phyloP scores from a whole-genome alignment of 2,113 vertebrate genomes.

The Corythoichthys intestinalis region DNA sequence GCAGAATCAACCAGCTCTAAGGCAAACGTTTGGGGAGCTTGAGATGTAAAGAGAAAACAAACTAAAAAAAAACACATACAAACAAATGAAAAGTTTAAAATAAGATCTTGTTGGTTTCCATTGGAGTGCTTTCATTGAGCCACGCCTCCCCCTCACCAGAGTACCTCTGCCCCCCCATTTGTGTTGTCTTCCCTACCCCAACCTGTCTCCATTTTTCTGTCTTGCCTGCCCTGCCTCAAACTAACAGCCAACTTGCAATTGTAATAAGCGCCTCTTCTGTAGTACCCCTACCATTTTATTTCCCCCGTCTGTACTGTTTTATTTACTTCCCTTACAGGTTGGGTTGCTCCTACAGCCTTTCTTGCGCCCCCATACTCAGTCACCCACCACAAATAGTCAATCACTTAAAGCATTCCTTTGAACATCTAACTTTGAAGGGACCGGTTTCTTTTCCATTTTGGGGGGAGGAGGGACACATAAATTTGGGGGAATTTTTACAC shows the following conservation, averaged over 20 bases:
- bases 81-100: slow-evolving; percentile 78
- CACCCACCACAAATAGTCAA: slow-evolving; percentile 73
- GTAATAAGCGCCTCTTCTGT: slow-evolving; percentile 34
- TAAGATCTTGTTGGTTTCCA: slow-evolving; percentile 92
- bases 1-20: slow-evolving; percentile 86
- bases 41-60: slow-evolving; percentile 87
- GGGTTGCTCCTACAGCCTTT: slow-evolving; percentile 3
- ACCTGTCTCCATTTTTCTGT: background rate
- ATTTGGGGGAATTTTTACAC: slow-evolving; percentile 60
- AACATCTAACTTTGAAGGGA: slow-evolving; percentile 70
- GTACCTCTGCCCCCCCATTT: slow-evolving; percentile 43
- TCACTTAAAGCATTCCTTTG: slow-evolving; percentile 86
- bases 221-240: slow-evolving; percentile 51
- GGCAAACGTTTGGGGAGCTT: slow-evolving; percentile 93
- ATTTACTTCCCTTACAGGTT: slow-evolving; percentile 35
- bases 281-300: slow-evolving; percentile 27
- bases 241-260: slow-evolving; percentile 42
- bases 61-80: slow-evolving; percentile 71
- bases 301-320: slow-evolving; percentile 22
- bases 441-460: slow-evolving; percentile 44
- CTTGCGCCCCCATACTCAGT: slow-evolving; percentile 39
- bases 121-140: slow-evolving; percentile 99
- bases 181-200: background rate
- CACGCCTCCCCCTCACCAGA: slow-evolving; percentile 73
- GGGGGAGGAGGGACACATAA: slow-evolving; percentile 31